A percentile compares a stretch with the other conserved stretches of the same genome.
These are phyloP conservation scores for Stigmatopora nigra DNA, from an alignment of 2,113 vertebrate species.

Conservation along the genomic window DNA sequence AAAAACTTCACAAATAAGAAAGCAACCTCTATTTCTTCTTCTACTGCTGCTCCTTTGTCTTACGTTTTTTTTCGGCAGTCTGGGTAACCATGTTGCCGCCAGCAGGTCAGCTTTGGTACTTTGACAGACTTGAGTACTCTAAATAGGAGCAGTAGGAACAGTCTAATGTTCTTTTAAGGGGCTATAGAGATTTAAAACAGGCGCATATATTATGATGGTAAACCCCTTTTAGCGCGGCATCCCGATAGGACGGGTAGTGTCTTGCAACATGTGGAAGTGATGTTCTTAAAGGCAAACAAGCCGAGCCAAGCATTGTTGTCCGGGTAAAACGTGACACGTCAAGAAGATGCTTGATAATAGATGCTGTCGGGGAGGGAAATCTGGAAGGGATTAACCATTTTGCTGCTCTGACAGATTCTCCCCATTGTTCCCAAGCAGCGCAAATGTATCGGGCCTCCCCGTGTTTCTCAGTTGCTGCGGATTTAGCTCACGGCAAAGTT, in stretches of 20 bases:
- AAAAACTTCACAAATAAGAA: neutral
- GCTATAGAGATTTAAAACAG: neutral
- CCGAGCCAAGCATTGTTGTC: conserved; percentile 49
- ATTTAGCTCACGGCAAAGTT: conserved; percentile 36
- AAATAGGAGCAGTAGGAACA: too few relatives aligned
- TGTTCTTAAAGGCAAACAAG: conserved; percentile 43
- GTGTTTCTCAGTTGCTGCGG: conserved; percentile 34
- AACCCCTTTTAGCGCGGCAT: neutral
- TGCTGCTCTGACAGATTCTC: conserved; percentile 54
- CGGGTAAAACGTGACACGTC: conserved; percentile 47
- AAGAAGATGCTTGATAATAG: conserved; percentile 61
- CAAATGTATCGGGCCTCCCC: conserved; percentile 42
- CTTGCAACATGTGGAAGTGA: conserved; percentile 46
- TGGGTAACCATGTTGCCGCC: neutral
- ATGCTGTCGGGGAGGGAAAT: conserved; percentile 60
- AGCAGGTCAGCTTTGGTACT: neutral
- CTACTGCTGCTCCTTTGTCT: neutral
- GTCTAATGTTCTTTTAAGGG: too few relatives aligned
- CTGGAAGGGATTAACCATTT: conserved; percentile 62
- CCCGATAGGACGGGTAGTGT: neutral
- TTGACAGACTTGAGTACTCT: neutral
- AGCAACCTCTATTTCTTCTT: neutral
- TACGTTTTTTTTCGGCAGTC: neutral
- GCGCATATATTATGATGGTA: neutral
- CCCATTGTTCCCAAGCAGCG: conserved; percentile 48